Evolutionary conservation across 2,113 vertebrate genomes (phyloP).

Genomic region (Pithys albifrons): DNA sequence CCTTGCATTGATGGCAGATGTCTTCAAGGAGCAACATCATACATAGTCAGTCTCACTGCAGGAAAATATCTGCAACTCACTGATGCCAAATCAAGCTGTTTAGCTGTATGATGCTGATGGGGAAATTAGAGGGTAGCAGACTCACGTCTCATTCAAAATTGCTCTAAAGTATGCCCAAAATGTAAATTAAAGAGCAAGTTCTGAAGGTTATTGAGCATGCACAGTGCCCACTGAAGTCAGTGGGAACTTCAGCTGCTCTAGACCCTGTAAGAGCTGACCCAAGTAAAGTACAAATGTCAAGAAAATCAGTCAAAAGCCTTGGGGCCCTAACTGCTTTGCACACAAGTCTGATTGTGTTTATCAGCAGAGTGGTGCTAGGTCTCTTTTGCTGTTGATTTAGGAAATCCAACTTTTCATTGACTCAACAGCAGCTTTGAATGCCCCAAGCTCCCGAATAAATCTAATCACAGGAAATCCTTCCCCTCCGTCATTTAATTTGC

Average conservation of each 20-base stretch:
- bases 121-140: background rate
- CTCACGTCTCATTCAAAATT: background rate
- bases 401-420: constrained; percentile 24
- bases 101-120: background rate
- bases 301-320: background rate
- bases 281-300: constrained; percentile 34
- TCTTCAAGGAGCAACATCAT: background rate
- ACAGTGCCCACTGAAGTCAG: background rate
- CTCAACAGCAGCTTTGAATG: background rate
- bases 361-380: background rate
- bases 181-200: background rate
- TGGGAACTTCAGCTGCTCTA: background rate
- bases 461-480: constrained; percentile 32
- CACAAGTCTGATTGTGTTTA: constrained; percentile 31
- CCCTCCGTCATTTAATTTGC: background rate
- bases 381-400: constrained; percentile 15
- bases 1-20: background rate
- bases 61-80: background rate
- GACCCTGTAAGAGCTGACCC: background rate
- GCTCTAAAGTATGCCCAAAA: background rate
- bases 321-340: background rate
- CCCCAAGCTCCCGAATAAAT: constrained; percentile 34
- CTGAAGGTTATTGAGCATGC: background rate
- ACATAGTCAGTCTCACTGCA: background rate
- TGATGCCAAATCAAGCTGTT: background rate